phyloP scores from a whole-genome alignment of 2,113 vertebrate species.

The Loxodonta africana region DNA sequence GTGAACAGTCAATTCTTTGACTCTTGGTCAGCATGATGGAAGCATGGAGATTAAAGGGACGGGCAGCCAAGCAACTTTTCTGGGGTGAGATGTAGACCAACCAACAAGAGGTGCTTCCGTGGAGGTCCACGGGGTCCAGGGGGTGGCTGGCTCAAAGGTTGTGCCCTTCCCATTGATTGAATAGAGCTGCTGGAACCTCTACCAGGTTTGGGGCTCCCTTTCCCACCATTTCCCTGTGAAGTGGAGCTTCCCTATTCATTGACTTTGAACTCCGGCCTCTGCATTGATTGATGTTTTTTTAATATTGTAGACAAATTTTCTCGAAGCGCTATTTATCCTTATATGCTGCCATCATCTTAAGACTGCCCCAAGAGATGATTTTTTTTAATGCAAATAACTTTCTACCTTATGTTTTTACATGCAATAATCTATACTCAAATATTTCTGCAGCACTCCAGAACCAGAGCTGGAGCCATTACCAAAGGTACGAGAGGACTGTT shows the following conservation, averaged over 20 bases:
- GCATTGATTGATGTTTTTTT: background rate
- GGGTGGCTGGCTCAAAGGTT: background rate
- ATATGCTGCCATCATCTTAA: background rate
- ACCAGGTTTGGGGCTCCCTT: background rate
- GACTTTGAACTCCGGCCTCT: background rate
- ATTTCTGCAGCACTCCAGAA: background rate
- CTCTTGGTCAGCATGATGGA: background rate
- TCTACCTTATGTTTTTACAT: background rate
- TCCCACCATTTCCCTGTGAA: background rate
- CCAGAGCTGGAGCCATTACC: background rate
- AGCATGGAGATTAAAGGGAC: background rate
- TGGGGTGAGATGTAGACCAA: background rate
- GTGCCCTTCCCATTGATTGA: too few relatives aligned
- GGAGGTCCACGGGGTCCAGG: background rate
- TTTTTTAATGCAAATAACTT: background rate
- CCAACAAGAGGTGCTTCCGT: background rate
- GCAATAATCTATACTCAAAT: background rate
- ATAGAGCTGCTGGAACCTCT: too few relatives aligned
- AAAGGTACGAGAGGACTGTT: background rate
- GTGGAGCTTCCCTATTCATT: background rate
- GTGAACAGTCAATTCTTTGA: background rate
- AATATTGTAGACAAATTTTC: background rate
- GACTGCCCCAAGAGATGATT: background rate
- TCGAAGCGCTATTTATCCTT: background rate
- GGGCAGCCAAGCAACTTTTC: background rate